Conservation (phyloP, 2,888 invertebrate genomes). For the Heteropelma amictum region DNA sequence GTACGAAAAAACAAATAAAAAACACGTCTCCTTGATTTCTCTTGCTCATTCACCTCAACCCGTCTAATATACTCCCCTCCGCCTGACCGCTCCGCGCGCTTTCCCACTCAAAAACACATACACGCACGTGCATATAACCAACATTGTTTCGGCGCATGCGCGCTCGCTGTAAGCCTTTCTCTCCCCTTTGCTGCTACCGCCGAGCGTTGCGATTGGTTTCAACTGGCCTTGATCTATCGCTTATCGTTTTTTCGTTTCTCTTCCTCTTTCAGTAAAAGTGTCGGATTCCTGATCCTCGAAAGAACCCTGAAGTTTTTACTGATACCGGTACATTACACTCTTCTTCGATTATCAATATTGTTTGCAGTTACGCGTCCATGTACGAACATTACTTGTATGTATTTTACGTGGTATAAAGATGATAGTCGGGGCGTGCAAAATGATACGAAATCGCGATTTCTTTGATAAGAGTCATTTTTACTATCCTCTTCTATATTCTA, state of each 20-base stretch:
- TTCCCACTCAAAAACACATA: neutral
- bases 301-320: neutral
- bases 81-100: neutral
- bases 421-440: too few species aligned
- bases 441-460: too few species aligned
- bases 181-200: neutral
- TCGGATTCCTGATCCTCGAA: neutral
- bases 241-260: slow-evolving; percentile 44
- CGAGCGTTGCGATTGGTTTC: slow-evolving; percentile 22
- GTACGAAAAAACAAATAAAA: slow-evolving; percentile 45
- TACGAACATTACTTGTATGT: too few species aligned
- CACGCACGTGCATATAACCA: neutral
- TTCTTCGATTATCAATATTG: too few species aligned
- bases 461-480: too few species aligned
- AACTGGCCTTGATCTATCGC: slow-evolving; percentile 42
- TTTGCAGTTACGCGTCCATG: too few species aligned
- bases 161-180: neutral
- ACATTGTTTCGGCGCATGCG: neutral
- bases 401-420: too few species aligned
- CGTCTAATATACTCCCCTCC: neutral
- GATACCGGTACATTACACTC: too few species aligned
- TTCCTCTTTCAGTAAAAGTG: slow-evolving; percentile 23
- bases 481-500: too few species aligned
- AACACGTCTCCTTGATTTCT: slow-evolving; percentile 52
- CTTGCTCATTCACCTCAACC: too few species aligned